phyloP scores from a whole-genome alignment of 2,113 vertebrate genomes.

The Axis porcinus region DNA sequence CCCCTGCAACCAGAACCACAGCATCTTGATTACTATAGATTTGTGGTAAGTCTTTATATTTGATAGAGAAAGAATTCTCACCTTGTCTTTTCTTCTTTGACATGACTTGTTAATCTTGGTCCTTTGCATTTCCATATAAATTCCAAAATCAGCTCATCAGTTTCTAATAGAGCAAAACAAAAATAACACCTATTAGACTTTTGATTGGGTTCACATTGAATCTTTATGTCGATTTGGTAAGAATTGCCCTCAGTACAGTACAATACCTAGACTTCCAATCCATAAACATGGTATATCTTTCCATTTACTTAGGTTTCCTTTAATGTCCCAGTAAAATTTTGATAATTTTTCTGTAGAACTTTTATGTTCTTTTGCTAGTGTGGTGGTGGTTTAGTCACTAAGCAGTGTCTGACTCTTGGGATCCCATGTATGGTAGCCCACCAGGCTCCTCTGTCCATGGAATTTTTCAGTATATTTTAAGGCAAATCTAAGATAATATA shows the following conservation, averaged over 20 bases:
- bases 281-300: background rate
- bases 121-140: background rate
- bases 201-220: background rate
- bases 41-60: background rate
- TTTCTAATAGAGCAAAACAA: background rate
- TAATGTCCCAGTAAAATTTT: background rate
- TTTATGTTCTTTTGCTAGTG: background rate
- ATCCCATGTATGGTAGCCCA: background rate
- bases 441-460: background rate
- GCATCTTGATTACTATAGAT: background rate
- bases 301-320: constrained; percentile 11
- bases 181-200: background rate
- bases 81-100: background rate
- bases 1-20: too few relatives aligned
- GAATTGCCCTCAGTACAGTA: background rate
- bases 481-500: background rate
- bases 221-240: background rate
- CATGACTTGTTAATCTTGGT: background rate
- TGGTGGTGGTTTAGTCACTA: background rate
- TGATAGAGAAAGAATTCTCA: background rate
- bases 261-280: background rate
- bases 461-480: background rate
- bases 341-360: background rate
- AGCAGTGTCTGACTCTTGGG: background rate
- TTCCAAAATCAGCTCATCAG: background rate